These are phyloP conservation scores for Therioaphis trifolii DNA, from an alignment of 2,888 invertebrate genomes.

Conservation along the genomic window DNA sequence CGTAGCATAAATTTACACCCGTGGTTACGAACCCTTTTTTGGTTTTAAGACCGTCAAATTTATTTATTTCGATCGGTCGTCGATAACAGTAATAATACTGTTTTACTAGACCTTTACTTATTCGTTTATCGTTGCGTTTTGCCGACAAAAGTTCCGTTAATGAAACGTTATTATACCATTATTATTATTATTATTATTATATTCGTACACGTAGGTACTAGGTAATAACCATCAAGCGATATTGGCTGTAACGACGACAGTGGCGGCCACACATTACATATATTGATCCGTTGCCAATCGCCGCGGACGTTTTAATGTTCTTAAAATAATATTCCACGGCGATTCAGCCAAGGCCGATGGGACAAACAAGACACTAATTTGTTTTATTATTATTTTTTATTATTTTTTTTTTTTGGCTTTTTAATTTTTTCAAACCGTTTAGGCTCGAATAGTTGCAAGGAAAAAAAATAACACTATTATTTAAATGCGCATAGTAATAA, in stretches of 20 bases:
- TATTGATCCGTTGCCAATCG: slow-evolving; percentile 61
- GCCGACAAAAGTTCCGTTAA: no score
- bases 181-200: no score
- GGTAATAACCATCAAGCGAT: background rate
- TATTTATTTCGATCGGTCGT: no score
- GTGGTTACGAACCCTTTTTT: no score
- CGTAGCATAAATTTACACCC: no score
- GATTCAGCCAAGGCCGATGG: slow-evolving; percentile 48
- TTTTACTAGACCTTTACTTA: no score
- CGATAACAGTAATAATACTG: no score
- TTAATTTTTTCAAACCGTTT: slow-evolving; percentile 15
- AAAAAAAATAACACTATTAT: slow-evolving; percentile 28
- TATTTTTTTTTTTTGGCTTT: background rate
- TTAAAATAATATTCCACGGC: slow-evolving; percentile 52
- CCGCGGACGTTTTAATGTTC: slow-evolving; percentile 43
- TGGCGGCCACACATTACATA: slow-evolving; percentile 5
- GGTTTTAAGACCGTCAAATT: no score
- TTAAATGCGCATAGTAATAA: slow-evolving; percentile 25
- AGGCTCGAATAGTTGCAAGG: slow-evolving; percentile 18
- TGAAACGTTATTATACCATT: no score
- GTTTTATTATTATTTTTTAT: no score
- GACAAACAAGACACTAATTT: slow-evolving; percentile 55
- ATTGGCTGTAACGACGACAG: slow-evolving; percentile 17
- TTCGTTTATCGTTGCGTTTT: no score
- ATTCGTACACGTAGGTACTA: no score